Conservation (phyloP, 2,888 invertebrate species). For the Caenorhabditis japonica region DNA sequence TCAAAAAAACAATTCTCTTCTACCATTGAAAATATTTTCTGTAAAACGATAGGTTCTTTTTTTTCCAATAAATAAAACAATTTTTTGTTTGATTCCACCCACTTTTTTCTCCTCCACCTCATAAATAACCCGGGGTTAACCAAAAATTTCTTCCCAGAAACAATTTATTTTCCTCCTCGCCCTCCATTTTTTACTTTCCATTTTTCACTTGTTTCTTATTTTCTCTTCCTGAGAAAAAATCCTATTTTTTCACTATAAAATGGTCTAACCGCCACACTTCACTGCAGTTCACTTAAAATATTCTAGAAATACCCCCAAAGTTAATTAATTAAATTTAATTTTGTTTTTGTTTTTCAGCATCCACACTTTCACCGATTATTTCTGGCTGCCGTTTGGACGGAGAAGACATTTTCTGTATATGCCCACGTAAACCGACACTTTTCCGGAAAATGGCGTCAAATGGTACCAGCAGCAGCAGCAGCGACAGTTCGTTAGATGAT, state of each 20-base stretch:
- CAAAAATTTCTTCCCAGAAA: neutral
- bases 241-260: neutral
- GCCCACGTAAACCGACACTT: slow-evolving; percentile 40
- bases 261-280: neutral
- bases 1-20: no score
- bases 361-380: slow-evolving; percentile 60
- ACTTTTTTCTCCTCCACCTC: slow-evolving; percentile 6
- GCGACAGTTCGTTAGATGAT: slow-evolving; percentile 6
- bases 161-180: slow-evolving; percentile 9
- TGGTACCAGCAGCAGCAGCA: slow-evolving; percentile 24
- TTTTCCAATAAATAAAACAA: slow-evolving; percentile 25
- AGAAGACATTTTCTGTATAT: slow-evolving; percentile 62
- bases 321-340: neutral
- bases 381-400: slow-evolving; percentile 62
- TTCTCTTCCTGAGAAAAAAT: neutral
- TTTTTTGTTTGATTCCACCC: neutral
- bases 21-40: no score
- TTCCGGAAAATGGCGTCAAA: slow-evolving; percentile 46
- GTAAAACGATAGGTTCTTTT: no score
- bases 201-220: neutral
- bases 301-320: no score
- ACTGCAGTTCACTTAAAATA: no score
- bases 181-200: slow-evolving; percentile 4
- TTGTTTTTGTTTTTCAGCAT: slow-evolving; percentile 49
- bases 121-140: slow-evolving; percentile 37